Percentiles rank a stretch among this genome's conserved stretches.
phyloP scores from a whole-genome alignment of 2,888 invertebrate genomes.

The Drepana falcataria region DNA sequence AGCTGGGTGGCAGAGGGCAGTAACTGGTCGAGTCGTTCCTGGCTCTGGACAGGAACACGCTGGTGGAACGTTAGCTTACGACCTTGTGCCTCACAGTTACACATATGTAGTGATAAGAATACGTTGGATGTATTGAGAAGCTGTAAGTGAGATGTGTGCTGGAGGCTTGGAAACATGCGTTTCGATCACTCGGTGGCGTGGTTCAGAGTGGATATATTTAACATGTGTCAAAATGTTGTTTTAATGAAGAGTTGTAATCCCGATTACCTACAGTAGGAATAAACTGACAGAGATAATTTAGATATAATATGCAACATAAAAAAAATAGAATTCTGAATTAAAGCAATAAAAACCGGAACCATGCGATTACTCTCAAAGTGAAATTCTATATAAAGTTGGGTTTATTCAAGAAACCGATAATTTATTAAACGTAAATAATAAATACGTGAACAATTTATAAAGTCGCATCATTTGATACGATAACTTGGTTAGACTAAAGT shows the following conservation, averaged over 20 bases:
- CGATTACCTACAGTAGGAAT: slow-evolving; percentile 43
- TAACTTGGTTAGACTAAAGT: slow-evolving; percentile 32
- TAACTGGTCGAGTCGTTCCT: slow-evolving; percentile 39
- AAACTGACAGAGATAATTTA: slow-evolving; percentile 27
- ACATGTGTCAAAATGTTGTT: slow-evolving; percentile 66
- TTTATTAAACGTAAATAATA: slow-evolving; percentile 13
- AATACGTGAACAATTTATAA: slow-evolving; percentile 9
- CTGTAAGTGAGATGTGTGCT: slow-evolving; percentile 77
- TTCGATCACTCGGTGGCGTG: slow-evolving; percentile 79
- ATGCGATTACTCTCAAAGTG: background rate
- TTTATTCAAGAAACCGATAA: background rate
- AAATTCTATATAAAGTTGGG: background rate
- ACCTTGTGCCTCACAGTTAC: slow-evolving; percentile 75
- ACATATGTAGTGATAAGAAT: slow-evolving; percentile 61
- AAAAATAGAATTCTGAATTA: slow-evolving; percentile 4
- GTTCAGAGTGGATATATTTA: slow-evolving; percentile 67
- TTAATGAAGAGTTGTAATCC: slow-evolving; percentile 55
- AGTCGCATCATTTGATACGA: background rate
- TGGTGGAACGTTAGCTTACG: slow-evolving; percentile 40
- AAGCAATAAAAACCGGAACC: background rate
- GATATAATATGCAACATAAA: slow-evolving; percentile 32
- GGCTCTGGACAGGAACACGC: slow-evolving; percentile 18
- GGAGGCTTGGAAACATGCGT: slow-evolving; percentile 76
- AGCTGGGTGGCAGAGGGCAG: slow-evolving; percentile 73
- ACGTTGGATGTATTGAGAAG: slow-evolving; percentile 73